These are phyloP conservation scores for Brassicogethes aeneus DNA, from an alignment of 2,888 invertebrate genomes.

Conservation along the genomic window DNA sequence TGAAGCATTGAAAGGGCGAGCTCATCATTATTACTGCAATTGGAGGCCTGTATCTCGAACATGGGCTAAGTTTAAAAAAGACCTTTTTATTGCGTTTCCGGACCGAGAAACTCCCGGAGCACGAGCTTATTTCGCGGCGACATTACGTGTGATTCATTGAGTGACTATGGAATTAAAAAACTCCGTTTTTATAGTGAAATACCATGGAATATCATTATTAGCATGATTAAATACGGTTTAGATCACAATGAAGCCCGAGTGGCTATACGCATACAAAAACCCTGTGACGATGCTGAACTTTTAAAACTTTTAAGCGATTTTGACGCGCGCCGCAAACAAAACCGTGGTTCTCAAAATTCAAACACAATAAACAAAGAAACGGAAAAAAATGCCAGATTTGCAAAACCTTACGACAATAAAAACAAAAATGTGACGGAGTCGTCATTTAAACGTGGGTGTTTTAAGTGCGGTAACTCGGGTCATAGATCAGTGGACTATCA, in stretches of 20 bases:
- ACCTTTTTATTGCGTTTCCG: constrained; percentile 9
- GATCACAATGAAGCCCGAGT: constrained; percentile 3
- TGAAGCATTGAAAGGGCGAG: constrained; percentile 10
- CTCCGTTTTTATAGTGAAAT: constrained; percentile 4
- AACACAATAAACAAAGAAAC: no score
- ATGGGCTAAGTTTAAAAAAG: no score
- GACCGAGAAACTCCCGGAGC: constrained; percentile 5
- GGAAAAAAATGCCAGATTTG: no score
- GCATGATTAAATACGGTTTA: constrained; percentile 4
- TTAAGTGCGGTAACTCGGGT: constrained; percentile 3
- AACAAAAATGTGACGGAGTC: no score
- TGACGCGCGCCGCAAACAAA: no score
- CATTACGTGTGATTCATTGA: constrained; percentile 4
- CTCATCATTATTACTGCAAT: constrained; percentile 11
- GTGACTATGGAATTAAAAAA: constrained; percentile 5
- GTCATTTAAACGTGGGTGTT: no score
- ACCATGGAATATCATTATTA: constrained; percentile 6
- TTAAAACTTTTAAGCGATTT: constrained; percentile 7
- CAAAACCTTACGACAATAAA: no score
- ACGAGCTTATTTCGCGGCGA: constrained; percentile 5
- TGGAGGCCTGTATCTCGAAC: constrained; percentile 10
- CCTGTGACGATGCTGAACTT: constrained; percentile 4
- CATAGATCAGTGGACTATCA: constrained; percentile 5
- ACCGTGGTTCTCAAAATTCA: constrained; percentile 2
- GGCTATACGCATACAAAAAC: constrained; percentile 4